Conservation (phyloP, 2,113 vertebrate genomes). For the Genyomyrus donnyi region DNA sequence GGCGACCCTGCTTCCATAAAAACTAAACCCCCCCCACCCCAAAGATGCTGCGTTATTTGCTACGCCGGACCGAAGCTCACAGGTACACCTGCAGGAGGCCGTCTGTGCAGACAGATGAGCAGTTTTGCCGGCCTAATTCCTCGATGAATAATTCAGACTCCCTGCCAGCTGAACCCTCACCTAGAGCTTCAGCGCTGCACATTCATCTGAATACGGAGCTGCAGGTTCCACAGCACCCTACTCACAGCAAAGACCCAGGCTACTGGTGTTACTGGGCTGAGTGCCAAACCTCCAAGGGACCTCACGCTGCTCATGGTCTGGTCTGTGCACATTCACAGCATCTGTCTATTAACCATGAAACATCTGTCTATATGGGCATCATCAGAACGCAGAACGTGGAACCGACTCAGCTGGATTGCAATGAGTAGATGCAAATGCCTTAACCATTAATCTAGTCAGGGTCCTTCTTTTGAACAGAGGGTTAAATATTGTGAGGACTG, state of each 20-base stretch:
- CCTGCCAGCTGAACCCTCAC: background rate
- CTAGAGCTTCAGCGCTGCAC: background rate
- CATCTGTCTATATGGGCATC: background rate
- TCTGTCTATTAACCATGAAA: background rate
- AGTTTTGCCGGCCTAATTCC: slow-evolving; percentile 2
- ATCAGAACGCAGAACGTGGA: background rate
- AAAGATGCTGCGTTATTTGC: background rate
- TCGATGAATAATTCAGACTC: slow-evolving; percentile 12
- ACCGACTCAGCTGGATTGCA: background rate
- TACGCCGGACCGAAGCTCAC: background rate
- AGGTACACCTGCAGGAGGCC: background rate
- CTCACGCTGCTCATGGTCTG: background rate
- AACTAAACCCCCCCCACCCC: background rate
- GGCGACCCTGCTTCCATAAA: background rate
- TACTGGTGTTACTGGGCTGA: background rate
- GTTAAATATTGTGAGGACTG: background rate
- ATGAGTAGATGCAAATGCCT: background rate
- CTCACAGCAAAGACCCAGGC: background rate
- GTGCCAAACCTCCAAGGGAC: background rate
- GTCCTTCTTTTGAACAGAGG: background rate
- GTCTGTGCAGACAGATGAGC: background rate
- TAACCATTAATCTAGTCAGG: background rate
- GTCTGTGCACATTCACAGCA: background rate
- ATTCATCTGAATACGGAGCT: background rate
- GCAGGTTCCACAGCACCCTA: background rate